Evolutionary conservation across 2,113 vertebrate genomes (phyloP).

Genomic region (Pelusios castaneus): DNA sequence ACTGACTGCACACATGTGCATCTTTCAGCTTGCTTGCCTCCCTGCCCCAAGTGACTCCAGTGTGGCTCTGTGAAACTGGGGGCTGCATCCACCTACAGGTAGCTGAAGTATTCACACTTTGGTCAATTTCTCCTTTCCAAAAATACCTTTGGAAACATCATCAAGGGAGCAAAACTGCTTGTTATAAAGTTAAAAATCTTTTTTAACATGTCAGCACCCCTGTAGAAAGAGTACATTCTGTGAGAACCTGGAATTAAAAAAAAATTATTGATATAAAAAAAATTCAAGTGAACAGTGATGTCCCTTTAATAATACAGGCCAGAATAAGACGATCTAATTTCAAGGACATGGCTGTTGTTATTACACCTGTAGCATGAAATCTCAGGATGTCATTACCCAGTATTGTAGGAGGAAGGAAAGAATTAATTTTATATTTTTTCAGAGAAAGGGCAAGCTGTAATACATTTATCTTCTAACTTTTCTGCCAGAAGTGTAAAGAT

Average conservation of each 20-base stretch:
- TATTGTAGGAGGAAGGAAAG: neutral
- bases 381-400: accelerated
- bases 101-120: neutral
- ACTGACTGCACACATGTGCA: neutral
- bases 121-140: neutral
- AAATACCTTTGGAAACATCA: neutral
- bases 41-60: accelerated
- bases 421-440: neutral
- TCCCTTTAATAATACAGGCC: neutral
- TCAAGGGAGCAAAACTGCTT: neutral
- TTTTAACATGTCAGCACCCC: accelerated
- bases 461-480: neutral
- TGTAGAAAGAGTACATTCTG: neutral
- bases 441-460: neutral
- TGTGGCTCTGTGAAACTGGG: accelerated
- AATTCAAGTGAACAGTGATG: neutral
- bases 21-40: neutral
- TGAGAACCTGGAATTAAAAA: neutral
- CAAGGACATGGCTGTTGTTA: neutral
- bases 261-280: neutral
- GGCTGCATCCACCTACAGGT: accelerated
- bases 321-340: accelerated
- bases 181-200: neutral
- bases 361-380: neutral
- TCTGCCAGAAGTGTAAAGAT: neutral